Evolutionary conservation across 2,888 invertebrate genomes (phyloP), one percentile per base, ranked within the genome.

Genomic region (Steromphala cineraria): DNA sequence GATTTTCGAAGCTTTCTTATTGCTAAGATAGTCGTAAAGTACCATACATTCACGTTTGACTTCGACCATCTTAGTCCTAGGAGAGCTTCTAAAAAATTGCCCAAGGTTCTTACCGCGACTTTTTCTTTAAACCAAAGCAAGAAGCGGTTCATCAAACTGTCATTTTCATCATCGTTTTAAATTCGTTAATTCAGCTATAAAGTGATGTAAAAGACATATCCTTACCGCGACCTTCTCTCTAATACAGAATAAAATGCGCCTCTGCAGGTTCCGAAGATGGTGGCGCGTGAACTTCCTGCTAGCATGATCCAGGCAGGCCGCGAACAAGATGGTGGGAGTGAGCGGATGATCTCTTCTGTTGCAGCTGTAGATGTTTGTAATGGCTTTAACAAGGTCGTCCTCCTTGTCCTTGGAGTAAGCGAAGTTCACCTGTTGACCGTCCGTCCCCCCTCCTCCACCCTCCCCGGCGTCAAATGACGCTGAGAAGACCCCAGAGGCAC

Each of bases 301-400:
- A 1, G 89, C 87, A 82, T 90, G 89, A 67, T 90, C 91, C 19
- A 90, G 82, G 77, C 87, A 88, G 86, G 90, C 89, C 79, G 87
- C 83, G 53, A 89, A 87, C 53, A 92, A 81, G 76, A 88, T 88
- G 13, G 90, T 88, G 3, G 88, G 86, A 15, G 89, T 86, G 8
- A 91, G 87, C 2, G 86, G 83, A 79, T 87, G 89, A 3, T 86
- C 85, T 13, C 84, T 82, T 67, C 81, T 84, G 75, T 83, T 82
- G 21, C 85, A 87, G 75, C 88, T 87, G 71, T 88, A 86, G 21
- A 90, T 83, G 71, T 83, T 84, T 56, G 89, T 83, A 24, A 91
- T 88, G n/a, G 84, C 85, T 40, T 90, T 87, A 31, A 91, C 82
- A 4, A 92, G 83, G 55, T 91, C 90, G 0, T 89, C 89, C 78